Percentiles rank a stretch among this genome's conserved stretches.
Conservation (phyloP, 2,797 vertebrate species). For the Salmo trutta region DNA sequence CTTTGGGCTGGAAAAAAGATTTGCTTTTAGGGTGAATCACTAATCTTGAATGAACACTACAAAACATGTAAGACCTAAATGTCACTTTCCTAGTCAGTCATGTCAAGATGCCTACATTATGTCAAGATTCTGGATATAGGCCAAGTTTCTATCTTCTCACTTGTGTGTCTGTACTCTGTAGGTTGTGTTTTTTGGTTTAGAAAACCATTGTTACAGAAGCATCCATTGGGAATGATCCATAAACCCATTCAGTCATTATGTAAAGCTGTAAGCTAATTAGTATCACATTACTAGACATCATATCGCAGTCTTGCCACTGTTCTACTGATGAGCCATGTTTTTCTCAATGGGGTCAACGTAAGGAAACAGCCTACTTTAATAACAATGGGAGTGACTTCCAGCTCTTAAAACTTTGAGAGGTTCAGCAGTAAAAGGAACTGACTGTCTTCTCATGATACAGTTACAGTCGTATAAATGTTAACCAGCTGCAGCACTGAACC, state of each 20-base stretch:
- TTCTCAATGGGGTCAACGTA: slow-evolving; percentile 2
- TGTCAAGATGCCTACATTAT: not conserved
- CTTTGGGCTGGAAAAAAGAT: slow-evolving; percentile 45
- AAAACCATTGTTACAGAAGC: not conserved
- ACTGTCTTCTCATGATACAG: slow-evolving; percentile 12
- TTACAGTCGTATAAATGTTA: slow-evolving; percentile 29
- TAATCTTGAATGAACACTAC: slow-evolving; percentile 33
- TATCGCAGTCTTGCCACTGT: not conserved
- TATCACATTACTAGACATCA: not conserved
- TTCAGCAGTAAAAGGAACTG: slow-evolving; percentile 15
- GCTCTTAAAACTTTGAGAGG: slow-evolving; percentile 16
- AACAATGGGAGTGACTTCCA: slow-evolving; percentile 14
- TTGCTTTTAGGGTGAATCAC: slow-evolving; percentile 42
- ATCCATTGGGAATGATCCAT: not conserved
- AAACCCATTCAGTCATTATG: not conserved
- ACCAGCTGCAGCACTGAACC: not conserved
- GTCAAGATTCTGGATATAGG: not conserved
- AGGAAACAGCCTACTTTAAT: slow-evolving; percentile 23
- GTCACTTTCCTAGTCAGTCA: slow-evolving; percentile 1
- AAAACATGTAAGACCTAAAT: slow-evolving; percentile 41
- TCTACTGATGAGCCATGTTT: slow-evolving; percentile 19
- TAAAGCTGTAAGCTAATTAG: not conserved
- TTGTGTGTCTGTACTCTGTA: not conserved
- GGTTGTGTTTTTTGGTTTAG: too few relatives aligned
- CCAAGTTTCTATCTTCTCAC: not conserved